Conservation (phyloP, 2,888 invertebrate genomes). For the Polia nebulosa region DNA sequence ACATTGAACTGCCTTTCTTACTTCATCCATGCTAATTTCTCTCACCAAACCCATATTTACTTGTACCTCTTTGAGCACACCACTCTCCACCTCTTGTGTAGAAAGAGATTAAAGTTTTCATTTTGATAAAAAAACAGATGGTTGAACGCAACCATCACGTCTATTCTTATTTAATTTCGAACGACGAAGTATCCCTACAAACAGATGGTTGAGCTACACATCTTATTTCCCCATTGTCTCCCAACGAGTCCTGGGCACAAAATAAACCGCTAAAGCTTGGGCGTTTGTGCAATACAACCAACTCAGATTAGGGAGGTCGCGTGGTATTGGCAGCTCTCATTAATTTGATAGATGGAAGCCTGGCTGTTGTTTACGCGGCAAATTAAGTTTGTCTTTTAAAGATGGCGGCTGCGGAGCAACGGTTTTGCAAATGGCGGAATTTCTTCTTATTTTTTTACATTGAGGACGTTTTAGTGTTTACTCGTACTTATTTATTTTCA, state of each 20-base stretch:
- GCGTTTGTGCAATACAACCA: slow-evolving; percentile 31
- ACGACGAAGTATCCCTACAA: no score
- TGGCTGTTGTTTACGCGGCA: slow-evolving; percentile 62
- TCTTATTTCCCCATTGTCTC: slow-evolving; percentile 17
- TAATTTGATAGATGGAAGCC: slow-evolving; percentile 74
- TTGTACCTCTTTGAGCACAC: no score
- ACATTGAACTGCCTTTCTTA: no score
- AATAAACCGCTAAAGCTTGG: slow-evolving; percentile 39
- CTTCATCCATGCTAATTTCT: no score
- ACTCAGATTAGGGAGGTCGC: slow-evolving; percentile 60
- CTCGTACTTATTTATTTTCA: no score
- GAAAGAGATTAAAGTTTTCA: no score
- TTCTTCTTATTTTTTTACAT: slow-evolving; percentile 5
- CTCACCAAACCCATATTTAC: no score
- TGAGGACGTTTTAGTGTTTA: no score
- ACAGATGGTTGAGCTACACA: background rate
- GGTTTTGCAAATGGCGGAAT: slow-evolving; percentile 47
- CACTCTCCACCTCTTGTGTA: no score
- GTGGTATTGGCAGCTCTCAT: slow-evolving; percentile 74
- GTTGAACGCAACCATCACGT: no score
- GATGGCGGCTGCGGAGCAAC: slow-evolving; percentile 49
- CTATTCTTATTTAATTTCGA: no score
- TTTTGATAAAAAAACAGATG: no score
- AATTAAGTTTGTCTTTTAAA: slow-evolving; percentile 67
- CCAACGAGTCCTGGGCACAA: background rate